Evolutionary conservation across 2,113 vertebrate species (phyloP).

Genomic region (Atrichornis clamosus): DNA sequence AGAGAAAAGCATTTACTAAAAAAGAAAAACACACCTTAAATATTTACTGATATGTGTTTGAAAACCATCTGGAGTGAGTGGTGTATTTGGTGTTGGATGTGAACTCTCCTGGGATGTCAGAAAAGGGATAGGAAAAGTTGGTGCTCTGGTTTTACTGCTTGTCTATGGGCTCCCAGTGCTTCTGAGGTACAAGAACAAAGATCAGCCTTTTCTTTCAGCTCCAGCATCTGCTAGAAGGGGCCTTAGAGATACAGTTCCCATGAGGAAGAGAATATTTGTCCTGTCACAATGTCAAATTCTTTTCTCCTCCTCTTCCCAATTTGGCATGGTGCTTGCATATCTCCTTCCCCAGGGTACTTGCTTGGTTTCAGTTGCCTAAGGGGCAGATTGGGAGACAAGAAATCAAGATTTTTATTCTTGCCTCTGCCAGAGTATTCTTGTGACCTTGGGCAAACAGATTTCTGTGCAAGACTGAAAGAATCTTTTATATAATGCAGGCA

Average conservation of each 20-base stretch:
- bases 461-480: conserved; percentile 2
- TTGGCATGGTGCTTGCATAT: background rate
- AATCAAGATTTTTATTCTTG: background rate
- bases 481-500: background rate
- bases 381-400: conserved; percentile 11
- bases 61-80: background rate
- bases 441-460: conserved; percentile 13
- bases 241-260: conserved; percentile 6
- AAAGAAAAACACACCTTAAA: conserved; percentile 18
- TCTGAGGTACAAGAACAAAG: conserved; percentile 16
- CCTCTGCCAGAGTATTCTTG: background rate
- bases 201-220: conserved; percentile 23
- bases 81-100: background rate
- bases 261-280: conserved; percentile 34
- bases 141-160: background rate
- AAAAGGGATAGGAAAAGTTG: background rate
- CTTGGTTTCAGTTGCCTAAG: conserved; percentile 4
- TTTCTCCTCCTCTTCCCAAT: background rate
- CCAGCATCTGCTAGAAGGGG: background rate
- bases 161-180: background rate
- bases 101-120: background rate
- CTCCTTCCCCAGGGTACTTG: conserved; percentile 9
- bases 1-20: background rate
- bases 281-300: conserved; percentile 45
- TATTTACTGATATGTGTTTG: background rate